phyloP scores from a whole-genome alignment of 2,888 invertebrate species.

The Phortica magna region DNA sequence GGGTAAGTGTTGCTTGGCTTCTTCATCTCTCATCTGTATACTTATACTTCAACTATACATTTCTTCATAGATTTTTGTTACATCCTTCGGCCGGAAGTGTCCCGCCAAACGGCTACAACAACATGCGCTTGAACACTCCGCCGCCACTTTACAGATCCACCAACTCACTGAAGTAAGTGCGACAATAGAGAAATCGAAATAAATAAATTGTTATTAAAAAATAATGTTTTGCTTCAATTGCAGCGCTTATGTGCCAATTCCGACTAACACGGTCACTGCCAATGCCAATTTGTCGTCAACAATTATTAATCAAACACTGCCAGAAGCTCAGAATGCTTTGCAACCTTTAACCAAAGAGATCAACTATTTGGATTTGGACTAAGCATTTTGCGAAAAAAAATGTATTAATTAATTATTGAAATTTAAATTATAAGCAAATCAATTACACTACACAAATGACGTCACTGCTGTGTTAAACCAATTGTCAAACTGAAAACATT shows the following conservation, averaged over 20 bases:
- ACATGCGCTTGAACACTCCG: conserved; percentile 81
- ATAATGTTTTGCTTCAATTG: conserved; percentile 2
- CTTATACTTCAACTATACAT: conserved; percentile 33
- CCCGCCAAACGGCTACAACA: conserved; percentile 49
- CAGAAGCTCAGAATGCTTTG: conserved; percentile 46
- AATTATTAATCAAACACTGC: conserved; percentile 38
- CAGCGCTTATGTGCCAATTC: conserved; percentile 41
- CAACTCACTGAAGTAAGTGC: conserved; percentile 84
- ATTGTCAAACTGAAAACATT: too few relatives aligned
- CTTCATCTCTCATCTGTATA: background rate
- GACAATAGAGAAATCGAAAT: background rate
- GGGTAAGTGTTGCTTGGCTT: conserved; percentile 74
- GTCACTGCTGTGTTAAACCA: too few relatives aligned
- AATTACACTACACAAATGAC: background rate
- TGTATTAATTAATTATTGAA: too few relatives aligned
- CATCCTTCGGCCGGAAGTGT: conserved; percentile 75
- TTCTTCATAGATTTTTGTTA: conserved; percentile 83
- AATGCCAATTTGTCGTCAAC: background rate
- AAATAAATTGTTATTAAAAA: background rate
- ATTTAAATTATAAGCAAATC: background rate
- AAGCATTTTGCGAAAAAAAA: conserved; percentile 37
- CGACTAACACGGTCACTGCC: conserved; percentile 16
- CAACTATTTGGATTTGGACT: conserved; percentile 64
- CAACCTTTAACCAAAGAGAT: conserved; percentile 57
- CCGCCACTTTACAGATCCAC: conserved; percentile 95